Conservation (phyloP, 2,113 vertebrate species). For the Python bivittatus region DNA sequence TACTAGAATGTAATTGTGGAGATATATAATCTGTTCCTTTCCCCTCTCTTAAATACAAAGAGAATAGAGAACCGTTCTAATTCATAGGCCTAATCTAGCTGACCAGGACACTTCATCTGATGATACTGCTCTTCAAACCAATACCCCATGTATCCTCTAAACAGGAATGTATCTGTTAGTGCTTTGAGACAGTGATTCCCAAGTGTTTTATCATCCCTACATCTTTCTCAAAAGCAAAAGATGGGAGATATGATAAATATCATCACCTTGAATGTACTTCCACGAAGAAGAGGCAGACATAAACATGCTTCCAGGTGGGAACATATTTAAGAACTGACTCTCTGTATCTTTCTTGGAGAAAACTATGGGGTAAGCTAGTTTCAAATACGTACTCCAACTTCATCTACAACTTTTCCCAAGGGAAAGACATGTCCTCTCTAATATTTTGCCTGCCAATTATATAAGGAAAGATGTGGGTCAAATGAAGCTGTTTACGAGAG, state of each 20-base stretch:
- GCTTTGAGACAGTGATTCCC: not conserved
- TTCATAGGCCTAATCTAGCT: too few relatives aligned
- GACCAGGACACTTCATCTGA: too few relatives aligned
- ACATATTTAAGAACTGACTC: not conserved
- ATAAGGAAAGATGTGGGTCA: not conserved
- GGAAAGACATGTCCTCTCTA: not conserved
- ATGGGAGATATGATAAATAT: not conserved
- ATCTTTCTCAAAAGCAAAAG: not conserved
- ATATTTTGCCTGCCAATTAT: not conserved
- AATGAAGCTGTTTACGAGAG: not conserved
- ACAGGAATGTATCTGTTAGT: not conserved
- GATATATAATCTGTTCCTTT: too few relatives aligned
- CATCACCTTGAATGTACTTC: too few relatives aligned
- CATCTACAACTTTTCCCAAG: not conserved
- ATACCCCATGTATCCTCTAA: not conserved
- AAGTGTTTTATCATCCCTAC: not conserved
- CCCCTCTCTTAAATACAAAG: too few relatives aligned
- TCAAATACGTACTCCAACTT: not conserved
- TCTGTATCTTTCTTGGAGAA: not conserved
- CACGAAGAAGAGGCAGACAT: not conserved
- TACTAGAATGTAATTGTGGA: too few relatives aligned
- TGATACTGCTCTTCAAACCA: too few relatives aligned
- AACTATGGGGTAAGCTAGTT: not conserved
- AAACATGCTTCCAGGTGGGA: not conserved
- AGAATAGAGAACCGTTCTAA: too few relatives aligned